Evolutionary conservation across 2,888 invertebrate genomes (phyloP).

Genomic region (Lasioglossum lativentre): DNA sequence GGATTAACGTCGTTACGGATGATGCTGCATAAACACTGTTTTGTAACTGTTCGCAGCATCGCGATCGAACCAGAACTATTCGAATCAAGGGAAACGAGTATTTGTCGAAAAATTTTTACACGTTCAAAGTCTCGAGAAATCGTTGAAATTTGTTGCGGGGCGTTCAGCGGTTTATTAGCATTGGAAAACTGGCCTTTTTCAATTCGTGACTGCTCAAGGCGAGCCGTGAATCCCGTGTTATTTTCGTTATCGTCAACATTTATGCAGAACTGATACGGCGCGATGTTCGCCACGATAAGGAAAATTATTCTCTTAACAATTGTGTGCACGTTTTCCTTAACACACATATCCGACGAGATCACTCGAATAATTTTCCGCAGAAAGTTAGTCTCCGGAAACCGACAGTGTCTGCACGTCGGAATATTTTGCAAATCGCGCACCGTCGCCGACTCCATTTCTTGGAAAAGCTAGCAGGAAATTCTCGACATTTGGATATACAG

Average conservation of each 20-base stretch:
- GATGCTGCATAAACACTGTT: not conserved
- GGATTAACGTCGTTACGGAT: not conserved
- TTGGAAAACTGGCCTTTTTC: not conserved
- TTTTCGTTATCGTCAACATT: conserved; percentile 50
- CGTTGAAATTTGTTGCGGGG: not conserved
- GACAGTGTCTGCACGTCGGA: not conserved
- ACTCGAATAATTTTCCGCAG: not conserved
- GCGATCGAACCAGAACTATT: not conserved
- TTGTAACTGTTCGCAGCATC: not conserved
- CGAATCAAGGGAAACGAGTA: not conserved
- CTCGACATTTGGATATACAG: too few species aligned
- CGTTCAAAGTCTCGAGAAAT: not conserved
- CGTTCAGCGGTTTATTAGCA: not conserved
- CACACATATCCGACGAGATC: not conserved
- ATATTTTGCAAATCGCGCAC: not conserved
- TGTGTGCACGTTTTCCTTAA: not conserved
- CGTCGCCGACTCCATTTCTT: not conserved
- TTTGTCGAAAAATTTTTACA: not conserved
- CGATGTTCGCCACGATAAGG: conserved; percentile 38
- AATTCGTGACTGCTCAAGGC: conserved; percentile 18
- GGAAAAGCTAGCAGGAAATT: not conserved
- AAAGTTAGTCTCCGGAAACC: not conserved
- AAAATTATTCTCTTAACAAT: conserved; percentile 24
- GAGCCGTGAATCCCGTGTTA: conserved; percentile 20
- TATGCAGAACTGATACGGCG: conserved; percentile 34